A percentile compares a stretch with the other conserved stretches of the same genome.
phyloP scores from a whole-genome alignment of 64 coral and sea anemone species.

The Hydrozoanthus tunicans region DNA sequence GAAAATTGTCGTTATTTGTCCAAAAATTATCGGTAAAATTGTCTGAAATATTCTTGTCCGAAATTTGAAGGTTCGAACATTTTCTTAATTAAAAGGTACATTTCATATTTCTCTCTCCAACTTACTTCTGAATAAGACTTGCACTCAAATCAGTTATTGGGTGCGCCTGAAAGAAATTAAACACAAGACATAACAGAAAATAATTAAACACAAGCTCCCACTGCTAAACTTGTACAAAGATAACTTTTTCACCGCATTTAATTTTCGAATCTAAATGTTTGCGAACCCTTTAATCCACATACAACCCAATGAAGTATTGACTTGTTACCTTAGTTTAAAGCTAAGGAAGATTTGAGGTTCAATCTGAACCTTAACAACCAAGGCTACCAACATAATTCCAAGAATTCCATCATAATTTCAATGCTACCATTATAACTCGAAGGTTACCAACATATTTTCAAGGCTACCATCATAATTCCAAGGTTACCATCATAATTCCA shows the following conservation, averaged over 20 bases:
- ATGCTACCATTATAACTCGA: not conserved
- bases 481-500: no score
- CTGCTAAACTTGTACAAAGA: not conserved
- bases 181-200: not conserved
- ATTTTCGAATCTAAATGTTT: not conserved
- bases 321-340: not conserved
- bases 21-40: no score
- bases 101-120: not conserved
- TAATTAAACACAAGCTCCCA: not conserved
- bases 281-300: not conserved
- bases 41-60: no score
- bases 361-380: not conserved
- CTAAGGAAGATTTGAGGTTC: not conserved
- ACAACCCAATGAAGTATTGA: not conserved
- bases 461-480: no score
- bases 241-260: not conserved
- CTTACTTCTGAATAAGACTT: constrained; percentile 48
- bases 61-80: no score
- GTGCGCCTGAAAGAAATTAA: constrained; percentile 53
- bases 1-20: no score
- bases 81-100: no score
- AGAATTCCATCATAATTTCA: not conserved
- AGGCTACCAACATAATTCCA: not conserved
- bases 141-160: constrained; percentile 47
- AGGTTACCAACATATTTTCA: no score